Conservation (phyloP, 2,888 invertebrate species). For the Matsumyia berberina region DNA sequence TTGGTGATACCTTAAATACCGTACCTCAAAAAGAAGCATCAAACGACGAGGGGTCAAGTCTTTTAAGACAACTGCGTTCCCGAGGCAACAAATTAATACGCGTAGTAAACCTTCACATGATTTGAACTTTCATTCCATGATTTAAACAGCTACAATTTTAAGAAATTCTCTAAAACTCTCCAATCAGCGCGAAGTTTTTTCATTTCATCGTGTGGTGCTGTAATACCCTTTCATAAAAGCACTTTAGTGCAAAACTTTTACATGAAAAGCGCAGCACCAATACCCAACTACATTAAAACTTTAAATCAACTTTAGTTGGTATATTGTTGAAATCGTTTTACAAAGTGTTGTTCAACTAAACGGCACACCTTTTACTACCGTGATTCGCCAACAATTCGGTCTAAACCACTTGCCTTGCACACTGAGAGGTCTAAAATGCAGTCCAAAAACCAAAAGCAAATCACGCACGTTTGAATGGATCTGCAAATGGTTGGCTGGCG, state of each 20-base stretch:
- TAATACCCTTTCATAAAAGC: not conserved
- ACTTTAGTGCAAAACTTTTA: not conserved
- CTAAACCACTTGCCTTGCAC: constrained; percentile 53
- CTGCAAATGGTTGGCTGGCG: constrained; percentile 50
- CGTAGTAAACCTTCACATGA: no score
- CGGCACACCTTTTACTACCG: constrained; percentile 17
- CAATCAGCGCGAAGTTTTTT: not conserved
- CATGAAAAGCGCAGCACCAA: constrained; percentile 34
- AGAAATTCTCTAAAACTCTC: not conserved
- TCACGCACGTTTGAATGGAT: constrained; percentile 54
- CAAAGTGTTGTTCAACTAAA: constrained; percentile 48
- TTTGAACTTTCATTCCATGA: no score
- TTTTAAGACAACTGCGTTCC: no score
- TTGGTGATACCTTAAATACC: no score
- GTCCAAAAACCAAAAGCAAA: constrained; percentile 13
- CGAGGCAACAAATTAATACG: no score
- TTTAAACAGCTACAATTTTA: no score
- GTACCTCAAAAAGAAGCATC: no score
- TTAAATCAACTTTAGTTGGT: constrained; percentile 31
- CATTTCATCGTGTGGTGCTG: not conserved
- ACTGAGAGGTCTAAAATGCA: constrained; percentile 14
- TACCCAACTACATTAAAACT: constrained; percentile 33
- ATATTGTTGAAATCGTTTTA: constrained; percentile 37
- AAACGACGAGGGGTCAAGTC: no score
- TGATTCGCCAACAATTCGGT: constrained; percentile 37